phyloP scores from a whole-genome alignment of 1,140 invertebrate genomes.

The Pseudomyrmex pallidus region DNA sequence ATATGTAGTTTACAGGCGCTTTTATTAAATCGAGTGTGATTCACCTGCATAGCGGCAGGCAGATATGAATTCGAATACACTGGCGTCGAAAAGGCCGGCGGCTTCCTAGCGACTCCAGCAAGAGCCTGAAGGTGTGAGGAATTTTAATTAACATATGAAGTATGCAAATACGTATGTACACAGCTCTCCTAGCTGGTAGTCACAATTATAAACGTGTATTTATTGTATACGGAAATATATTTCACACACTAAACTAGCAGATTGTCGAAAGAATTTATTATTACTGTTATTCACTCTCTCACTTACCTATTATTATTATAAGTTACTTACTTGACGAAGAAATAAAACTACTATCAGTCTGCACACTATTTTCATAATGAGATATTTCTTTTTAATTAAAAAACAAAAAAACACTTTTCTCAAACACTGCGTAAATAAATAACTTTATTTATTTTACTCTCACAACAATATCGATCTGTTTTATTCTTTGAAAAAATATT shows the following conservation, averaged over 20 bases:
- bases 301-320: background rate
- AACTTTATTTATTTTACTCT: too few species aligned
- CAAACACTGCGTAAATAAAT: too few species aligned
- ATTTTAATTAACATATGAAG: conserved; percentile 47
- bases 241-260: background rate
- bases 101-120: conserved; percentile 72
- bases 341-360: conserved; percentile 63
- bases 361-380: conserved; percentile 64
- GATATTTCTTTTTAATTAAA: background rate
- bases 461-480: too few species aligned
- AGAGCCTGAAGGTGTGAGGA: conserved; percentile 64
- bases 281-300: background rate
- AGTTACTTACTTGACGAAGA: conserved; percentile 65
- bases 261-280: background rate
- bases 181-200: conserved; percentile 19
- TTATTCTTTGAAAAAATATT: background rate
- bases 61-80: conserved; percentile 79
- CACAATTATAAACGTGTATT: conserved; percentile 13
- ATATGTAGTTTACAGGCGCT: conserved; percentile 15
- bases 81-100: conserved; percentile 77
- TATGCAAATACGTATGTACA: background rate
- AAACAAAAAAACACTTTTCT: background rate
- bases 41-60: conserved; percentile 81
- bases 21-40: conserved; percentile 34
- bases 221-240: conserved; percentile 26